Percentiles rank a stretch among this genome's conserved stretches.
These are phyloP conservation scores for Ataeniobius toweri DNA, from an alignment of 2,797 vertebrate genomes.

Conservation along the genomic window DNA sequence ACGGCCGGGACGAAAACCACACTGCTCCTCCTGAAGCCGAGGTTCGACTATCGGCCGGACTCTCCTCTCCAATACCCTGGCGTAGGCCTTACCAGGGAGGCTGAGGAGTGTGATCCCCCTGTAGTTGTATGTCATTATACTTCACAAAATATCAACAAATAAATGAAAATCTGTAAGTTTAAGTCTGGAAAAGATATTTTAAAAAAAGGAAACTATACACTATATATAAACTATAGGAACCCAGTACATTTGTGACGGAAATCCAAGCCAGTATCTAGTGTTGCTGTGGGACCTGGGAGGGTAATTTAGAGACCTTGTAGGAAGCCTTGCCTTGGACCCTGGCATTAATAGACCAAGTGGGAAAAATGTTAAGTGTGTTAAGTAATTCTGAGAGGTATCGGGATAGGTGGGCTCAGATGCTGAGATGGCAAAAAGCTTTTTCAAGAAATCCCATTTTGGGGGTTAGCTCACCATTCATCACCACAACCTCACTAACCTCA, in stretches of 20 bases:
- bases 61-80: too few relatives aligned
- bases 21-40: too few relatives aligned
- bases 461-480: conserved; percentile 74
- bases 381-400: conserved; percentile 55
- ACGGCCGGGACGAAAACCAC: too few relatives aligned
- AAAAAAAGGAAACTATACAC: too few relatives aligned
- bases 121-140: too few relatives aligned
- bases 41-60: too few relatives aligned
- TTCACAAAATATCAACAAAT: background rate
- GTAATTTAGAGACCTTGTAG: conserved; percentile 11
- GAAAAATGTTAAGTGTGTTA: conserved; percentile 74
- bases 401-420: conserved; percentile 44
- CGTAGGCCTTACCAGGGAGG: too few relatives aligned
- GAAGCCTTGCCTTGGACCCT: conserved; percentile 51
- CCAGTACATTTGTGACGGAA: conserved; percentile 46
- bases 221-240: background rate
- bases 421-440: conserved; percentile 46
- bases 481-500: conserved; percentile 65
- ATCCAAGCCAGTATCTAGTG: conserved; percentile 38
- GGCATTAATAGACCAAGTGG: conserved; percentile 63
- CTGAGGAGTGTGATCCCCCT: too few relatives aligned
- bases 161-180: background rate
- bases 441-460: conserved; percentile 57
- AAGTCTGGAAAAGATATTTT: background rate
- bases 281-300: conserved; percentile 30